Evolutionary conservation across 2,797 vertebrate species (phyloP), one percentile per base, ranked within the genome.

Genomic region (Carduelis carduelis): DNA sequence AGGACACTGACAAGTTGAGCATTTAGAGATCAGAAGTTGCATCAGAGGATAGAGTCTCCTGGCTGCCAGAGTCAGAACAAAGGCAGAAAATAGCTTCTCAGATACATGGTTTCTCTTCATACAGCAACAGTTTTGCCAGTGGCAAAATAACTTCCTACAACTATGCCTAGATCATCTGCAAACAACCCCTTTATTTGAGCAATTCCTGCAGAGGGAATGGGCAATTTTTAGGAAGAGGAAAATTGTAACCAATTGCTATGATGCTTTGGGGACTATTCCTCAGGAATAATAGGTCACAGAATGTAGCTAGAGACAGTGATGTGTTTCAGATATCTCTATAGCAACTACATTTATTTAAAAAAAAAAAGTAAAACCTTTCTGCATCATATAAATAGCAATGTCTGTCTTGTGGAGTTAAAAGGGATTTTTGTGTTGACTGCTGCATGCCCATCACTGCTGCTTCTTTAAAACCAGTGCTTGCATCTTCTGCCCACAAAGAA

Each of bases 171-270:
- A 69, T 71, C 55, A 63, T 59, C 69, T 15, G 1, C 74, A 72
- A 78, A 82, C 37, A 90, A 55, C 12, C 52, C 43, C 55, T 82
- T 86, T 72, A 86, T 90, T 44, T 87, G 50, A 89, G 50, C 66
- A 87, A 78, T 68, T 90, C 72, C 78, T 8, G 3, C 37, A 79
- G 70, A 92, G 12, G 43, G 28, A 79, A 82, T 34, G 18, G 46
- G 61, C 76, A 81, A 71, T 72, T 89, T 95, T 83, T 82, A 65
- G 50, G 63, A 81, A 56, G 22, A 92, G 23, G 66, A 88, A 96
- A 93, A 94, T 78, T 82, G 70, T 56, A 90, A 84, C 52, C 74
- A 79, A 61, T 61, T 89, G 63, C 50, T 88, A 41, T 41, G 39
- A 81, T 72, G n/a, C 82, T 93, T 70, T 47, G 35, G 63, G 41